These are phyloP conservation scores for Benthosema pterotum DNA, from an alignment of 2,797 vertebrate species.

Conservation along the genomic window DNA sequence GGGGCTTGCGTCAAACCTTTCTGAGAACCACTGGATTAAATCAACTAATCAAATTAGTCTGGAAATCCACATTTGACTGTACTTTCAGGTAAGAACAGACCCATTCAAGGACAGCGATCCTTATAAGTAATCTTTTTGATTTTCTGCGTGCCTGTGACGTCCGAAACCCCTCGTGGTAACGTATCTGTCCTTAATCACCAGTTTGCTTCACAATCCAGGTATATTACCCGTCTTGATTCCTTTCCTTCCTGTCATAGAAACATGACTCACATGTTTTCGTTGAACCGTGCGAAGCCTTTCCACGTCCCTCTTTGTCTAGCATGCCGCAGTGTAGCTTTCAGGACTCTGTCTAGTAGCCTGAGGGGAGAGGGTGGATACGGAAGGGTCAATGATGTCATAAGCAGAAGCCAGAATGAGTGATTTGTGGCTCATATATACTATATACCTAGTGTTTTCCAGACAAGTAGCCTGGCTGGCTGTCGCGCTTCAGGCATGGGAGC, in stretches of 20 bases:
- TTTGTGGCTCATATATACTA: constrained; percentile 48
- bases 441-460: constrained; percentile 25
- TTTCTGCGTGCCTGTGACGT: too few species aligned
- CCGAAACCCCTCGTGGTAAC: neutral
- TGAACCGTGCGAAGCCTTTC: neutral
- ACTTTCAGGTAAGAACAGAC: too few species aligned
- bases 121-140: too few species aligned
- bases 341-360: constrained; percentile 7
- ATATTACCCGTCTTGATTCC: constrained; percentile 19
- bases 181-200: constrained; percentile 18
- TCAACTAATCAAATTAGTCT: too few species aligned
- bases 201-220: constrained; percentile 39
- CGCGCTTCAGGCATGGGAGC: constrained; percentile 28
- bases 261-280: neutral
- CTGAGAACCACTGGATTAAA: too few species aligned
- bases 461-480: constrained; percentile 8
- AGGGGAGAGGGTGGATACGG: constrained; percentile 18
- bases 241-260: constrained; percentile 19
- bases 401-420: constrained; percentile 24
- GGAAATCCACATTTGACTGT: too few species aligned
- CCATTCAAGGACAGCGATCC: too few species aligned
- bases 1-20: too few species aligned
- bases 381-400: constrained; percentile 13
- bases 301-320: neutral
- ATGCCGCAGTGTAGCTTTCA: constrained; percentile 2